Percentiles rank a stretch among this genome's conserved stretches.
Evolutionary conservation across 2,113 vertebrate species (phyloP).

Genomic region (Pygoscelis antarcticus): DNA sequence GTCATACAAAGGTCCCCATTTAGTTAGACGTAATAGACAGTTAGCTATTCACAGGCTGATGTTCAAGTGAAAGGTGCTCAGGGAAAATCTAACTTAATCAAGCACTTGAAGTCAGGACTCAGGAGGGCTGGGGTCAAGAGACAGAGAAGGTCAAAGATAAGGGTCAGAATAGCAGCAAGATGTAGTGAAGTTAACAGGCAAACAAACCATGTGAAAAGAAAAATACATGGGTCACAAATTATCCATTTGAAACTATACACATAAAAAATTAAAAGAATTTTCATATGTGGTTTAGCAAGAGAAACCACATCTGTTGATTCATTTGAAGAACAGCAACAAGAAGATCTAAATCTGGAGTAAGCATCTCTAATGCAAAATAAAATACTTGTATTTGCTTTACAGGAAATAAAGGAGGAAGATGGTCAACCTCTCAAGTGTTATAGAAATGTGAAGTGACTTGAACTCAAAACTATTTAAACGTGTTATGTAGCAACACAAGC

Average conservation of each 20-base stretch:
- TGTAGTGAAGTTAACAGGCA: background rate
- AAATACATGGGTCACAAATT: background rate
- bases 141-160: background rate
- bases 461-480: background rate
- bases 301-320: background rate
- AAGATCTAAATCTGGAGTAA: background rate
- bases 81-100: background rate
- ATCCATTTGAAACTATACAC: background rate
- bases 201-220: background rate
- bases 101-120: background rate
- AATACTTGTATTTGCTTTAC: background rate
- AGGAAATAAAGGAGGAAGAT: background rate
- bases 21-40: background rate
- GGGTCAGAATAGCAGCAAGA: background rate
- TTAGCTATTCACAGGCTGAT: background rate
- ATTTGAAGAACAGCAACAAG: background rate
- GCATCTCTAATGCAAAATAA: background rate
- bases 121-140: background rate
- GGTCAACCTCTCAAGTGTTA: background rate
- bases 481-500: background rate
- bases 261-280: background rate
- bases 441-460: background rate
- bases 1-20: background rate
- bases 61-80: background rate
- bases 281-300: background rate